phyloP scores from a whole-genome alignment of 2,797 vertebrate species.

The Yasuhikotakia modesta region DNA sequence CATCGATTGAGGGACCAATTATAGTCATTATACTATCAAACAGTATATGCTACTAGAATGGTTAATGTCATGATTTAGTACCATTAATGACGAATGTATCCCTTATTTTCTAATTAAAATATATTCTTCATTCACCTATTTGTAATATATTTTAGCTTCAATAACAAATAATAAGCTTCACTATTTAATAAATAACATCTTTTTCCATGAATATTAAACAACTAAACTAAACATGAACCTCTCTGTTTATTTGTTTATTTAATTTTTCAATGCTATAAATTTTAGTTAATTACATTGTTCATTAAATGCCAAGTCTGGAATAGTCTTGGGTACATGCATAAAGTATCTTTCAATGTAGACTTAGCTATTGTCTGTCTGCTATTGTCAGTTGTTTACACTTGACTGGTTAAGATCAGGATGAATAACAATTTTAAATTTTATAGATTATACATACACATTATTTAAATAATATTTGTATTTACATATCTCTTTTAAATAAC shows the following conservation, averaged over 20 bases:
- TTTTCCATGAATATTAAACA: too few relatives aligned
- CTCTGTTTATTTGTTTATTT: constrained; percentile 24
- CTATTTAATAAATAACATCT: too few relatives aligned
- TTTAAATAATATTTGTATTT: background rate
- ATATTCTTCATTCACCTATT: background rate
- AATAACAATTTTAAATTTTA: background rate
- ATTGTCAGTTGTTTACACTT: constrained; percentile 55
- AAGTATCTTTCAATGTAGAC: constrained; percentile 64
- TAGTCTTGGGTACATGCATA: constrained; percentile 67
- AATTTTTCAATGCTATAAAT: constrained; percentile 53
- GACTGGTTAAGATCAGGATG: background rate
- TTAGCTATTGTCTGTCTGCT: constrained; percentile 42
- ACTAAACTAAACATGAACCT: too few relatives aligned
- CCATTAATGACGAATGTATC: background rate
- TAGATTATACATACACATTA: background rate
- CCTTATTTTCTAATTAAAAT: background rate
- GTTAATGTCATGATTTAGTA: background rate
- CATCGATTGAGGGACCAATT: background rate
- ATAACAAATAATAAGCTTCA: too few relatives aligned
- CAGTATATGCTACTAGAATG: background rate
- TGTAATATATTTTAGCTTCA: too few relatives aligned
- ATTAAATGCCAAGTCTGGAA: constrained; percentile 67
- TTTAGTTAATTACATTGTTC: constrained; percentile 41
- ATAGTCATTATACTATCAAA: background rate
- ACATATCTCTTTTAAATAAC: too few relatives aligned